Evolutionary conservation across 2,888 invertebrate genomes (phyloP).

Genomic region (Chymomyza caudatula): DNA sequence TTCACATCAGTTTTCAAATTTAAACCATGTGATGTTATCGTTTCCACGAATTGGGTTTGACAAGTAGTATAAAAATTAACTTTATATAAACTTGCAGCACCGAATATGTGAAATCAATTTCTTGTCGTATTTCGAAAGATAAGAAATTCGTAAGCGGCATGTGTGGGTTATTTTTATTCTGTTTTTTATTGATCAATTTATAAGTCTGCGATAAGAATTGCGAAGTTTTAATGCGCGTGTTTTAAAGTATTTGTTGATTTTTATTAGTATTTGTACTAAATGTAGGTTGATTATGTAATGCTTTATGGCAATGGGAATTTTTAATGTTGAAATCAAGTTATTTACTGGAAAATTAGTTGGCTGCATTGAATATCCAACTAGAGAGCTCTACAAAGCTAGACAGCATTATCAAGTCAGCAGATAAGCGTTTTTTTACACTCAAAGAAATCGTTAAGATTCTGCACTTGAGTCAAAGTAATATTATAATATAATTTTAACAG

Average conservation of each 20-base stretch:
- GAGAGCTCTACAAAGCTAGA: no score
- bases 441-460: no score
- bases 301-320: neutral
- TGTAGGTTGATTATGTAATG: constrained; percentile 26
- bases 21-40: neutral
- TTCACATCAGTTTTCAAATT: constrained; percentile 5
- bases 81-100: constrained; percentile 36
- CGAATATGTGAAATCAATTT: constrained; percentile 44
- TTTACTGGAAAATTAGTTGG: neutral
- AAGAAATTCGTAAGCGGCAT: constrained; percentile 35
- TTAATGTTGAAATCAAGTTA: neutral
- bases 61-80: neutral
- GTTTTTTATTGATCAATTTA: constrained; percentile 44
- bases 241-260: constrained; percentile 19
- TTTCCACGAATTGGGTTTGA: neutral
- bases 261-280: constrained; percentile 7
- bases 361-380: neutral
- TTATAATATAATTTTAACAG: no score
- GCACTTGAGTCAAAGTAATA: no score
- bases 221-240: constrained; percentile 11
- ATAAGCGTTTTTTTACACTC: no score
- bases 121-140: constrained; percentile 28
- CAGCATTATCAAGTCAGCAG: no score
- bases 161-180: constrained; percentile 9
- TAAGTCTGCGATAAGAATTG: constrained; percentile 42